Base-by-base conservation (phyloP, 2,113 vertebrate genomes). In the Pluvianellus socialis region DNA sequence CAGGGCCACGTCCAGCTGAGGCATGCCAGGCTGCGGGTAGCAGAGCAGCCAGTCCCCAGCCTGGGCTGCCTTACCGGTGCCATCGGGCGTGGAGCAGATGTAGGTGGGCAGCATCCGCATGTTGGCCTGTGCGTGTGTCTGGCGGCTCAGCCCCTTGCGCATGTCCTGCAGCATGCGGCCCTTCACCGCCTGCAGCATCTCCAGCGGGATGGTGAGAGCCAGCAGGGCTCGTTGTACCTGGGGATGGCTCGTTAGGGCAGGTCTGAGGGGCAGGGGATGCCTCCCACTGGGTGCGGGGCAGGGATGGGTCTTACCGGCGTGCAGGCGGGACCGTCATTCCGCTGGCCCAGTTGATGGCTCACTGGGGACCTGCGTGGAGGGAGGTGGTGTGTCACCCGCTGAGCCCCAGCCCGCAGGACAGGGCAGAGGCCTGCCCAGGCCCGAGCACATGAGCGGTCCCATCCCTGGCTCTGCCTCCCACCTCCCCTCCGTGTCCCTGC, bases 21-120 rank as follows among this genome's bases (percentile, higher is more conserved):
- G 45, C 1, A 1, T 6, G 4, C 1, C 1, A 45, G 55, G 38
- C 76, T 70, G 35, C 9, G 2, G 0, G 33, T 20, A 61, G 49
- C 42, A 61, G n/a, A 82, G 42, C 40, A 16, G 30, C 12, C 44
- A 2, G 0, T 40, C n/a, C 59, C 21, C 20, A 30, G 15, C 55
- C 52, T 14, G 5, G 18, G 68, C 74, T 70, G 17, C 83, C 97
- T 91, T 94, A 99, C 99, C 99, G 0, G 98, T 99, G 94, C 99
- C 98, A 0, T 99, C 97, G 0, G 99, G 99, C 1, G 76, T 98
- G 62, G 98, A 98, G 56, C 97, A 98, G 90, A 99, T 97, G 3
- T 98, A 99, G 26, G 98, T 98, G 55, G 99, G 99, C 92, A 99
- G 93, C 99, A 99, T 99, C 77, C 61, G 98, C 70, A 99, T 95